Percentiles rank a stretch among this genome's conserved stretches.
Evolutionary conservation across 2,797 vertebrate genomes (phyloP).

Genomic region (Catharus ustulatus): DNA sequence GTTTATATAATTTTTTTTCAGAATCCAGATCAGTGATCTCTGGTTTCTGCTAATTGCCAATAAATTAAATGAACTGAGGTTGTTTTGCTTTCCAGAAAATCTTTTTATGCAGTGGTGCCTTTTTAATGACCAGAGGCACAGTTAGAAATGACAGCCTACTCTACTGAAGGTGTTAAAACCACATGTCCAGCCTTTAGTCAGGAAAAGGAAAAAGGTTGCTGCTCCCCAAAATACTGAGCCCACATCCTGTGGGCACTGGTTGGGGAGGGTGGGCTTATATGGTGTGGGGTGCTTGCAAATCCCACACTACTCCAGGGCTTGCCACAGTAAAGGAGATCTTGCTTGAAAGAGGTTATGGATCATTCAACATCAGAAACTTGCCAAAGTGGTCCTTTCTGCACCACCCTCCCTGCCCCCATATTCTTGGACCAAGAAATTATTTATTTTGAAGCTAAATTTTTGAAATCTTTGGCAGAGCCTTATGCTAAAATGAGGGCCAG

Average conservation of each 20-base stretch:
- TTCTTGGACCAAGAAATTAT: neutral
- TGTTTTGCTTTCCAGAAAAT: neutral
- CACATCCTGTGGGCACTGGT: neutral
- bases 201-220: neutral
- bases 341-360: neutral
- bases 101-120: neutral
- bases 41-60: neutral
- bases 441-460: neutral
- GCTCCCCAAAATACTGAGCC: fast-evolving
- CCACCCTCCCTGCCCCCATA: fast-evolving
- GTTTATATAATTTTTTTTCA: neutral
- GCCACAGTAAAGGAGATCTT: neutral
- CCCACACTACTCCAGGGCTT: fast-evolving
- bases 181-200: neutral
- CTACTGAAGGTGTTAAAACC: neutral
- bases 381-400: neutral
- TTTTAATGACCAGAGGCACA: neutral
- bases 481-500: neutral
- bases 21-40: neutral
- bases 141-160: neutral
- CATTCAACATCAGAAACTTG: neutral
- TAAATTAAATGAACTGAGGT: neutral
- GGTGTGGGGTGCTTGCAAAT: neutral
- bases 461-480: neutral
- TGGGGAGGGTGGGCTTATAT: neutral